Evolutionary conservation across 2,113 vertebrate species (phyloP).

Genomic region (Dasyurus viverrinus): DNA sequence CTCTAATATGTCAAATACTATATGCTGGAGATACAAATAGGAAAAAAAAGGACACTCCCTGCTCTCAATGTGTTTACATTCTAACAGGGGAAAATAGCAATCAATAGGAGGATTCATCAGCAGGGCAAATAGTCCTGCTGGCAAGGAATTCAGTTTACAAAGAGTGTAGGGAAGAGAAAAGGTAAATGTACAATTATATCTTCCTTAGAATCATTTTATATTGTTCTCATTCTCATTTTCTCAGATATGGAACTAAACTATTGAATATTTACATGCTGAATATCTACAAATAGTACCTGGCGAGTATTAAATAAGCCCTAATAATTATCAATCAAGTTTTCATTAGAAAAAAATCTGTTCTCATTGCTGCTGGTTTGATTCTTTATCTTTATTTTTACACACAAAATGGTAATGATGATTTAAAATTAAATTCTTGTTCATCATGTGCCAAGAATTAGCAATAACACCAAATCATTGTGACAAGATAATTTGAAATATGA

Average conservation of each 20-base stretch:
- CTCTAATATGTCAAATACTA: neutral
- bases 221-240: neutral
- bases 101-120: neutral
- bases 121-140: too few relatives aligned
- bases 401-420: neutral
- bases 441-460: neutral
- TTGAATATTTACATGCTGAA: neutral
- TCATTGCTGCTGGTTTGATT: neutral
- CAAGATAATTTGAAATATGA: neutral
- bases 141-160: neutral
- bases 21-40: too few relatives aligned
- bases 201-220: neutral
- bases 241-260: neutral
- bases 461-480: neutral
- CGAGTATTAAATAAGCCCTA: neutral
- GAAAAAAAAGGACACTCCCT: too few relatives aligned
- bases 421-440: neutral
- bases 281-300: neutral
- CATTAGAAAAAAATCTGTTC: neutral
- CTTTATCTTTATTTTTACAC: neutral
- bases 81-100: neutral
- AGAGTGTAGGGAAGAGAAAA: neutral
- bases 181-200: neutral
- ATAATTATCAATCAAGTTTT: neutral
- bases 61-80: neutral